These are phyloP conservation scores for Dryococelus australis DNA, from an alignment of 2,888 invertebrate species.

Conservation along the genomic window DNA sequence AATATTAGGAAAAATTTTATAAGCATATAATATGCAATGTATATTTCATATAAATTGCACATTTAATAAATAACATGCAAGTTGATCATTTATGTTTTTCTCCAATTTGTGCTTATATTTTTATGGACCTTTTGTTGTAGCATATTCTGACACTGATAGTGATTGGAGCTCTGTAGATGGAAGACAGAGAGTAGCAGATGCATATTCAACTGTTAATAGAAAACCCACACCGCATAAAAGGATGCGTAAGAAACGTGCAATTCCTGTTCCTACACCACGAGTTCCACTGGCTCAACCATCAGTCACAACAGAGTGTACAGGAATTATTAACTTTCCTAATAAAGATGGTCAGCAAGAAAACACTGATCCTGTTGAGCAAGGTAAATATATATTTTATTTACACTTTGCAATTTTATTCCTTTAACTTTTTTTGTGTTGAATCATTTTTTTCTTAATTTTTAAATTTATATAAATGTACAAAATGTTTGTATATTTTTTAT, in stretches of 20 bases:
- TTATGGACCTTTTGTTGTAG: constrained; percentile 57
- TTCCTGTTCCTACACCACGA: constrained; percentile 86
- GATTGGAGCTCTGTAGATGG: constrained; percentile 80
- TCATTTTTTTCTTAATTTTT: no score
- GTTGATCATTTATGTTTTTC: not conserved
- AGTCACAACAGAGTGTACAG: constrained; percentile 53
- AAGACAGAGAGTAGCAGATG: constrained; percentile 68
- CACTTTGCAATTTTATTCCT: no score
- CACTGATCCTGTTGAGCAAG: not conserved
- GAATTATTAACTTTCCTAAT: constrained; percentile 56
- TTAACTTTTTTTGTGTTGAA: no score
- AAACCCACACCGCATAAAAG: constrained; percentile 75
- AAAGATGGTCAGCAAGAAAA: constrained; percentile 54
- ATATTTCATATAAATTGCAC: no score
- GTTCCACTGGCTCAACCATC: constrained; percentile 65
- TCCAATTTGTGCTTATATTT: not conserved
- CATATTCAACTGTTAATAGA: constrained; percentile 70
- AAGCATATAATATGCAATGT: no score
- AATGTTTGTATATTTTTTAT: no score
- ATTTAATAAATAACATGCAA: no score
- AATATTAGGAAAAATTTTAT: no score
- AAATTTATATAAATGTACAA: no score
- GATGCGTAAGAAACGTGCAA: constrained; percentile 75
- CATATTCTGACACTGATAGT: constrained; percentile 90
- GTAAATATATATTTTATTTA: not conserved